Conservation (phyloP, 2,797 vertebrate genomes). For the Myripristis murdjan region DNA sequence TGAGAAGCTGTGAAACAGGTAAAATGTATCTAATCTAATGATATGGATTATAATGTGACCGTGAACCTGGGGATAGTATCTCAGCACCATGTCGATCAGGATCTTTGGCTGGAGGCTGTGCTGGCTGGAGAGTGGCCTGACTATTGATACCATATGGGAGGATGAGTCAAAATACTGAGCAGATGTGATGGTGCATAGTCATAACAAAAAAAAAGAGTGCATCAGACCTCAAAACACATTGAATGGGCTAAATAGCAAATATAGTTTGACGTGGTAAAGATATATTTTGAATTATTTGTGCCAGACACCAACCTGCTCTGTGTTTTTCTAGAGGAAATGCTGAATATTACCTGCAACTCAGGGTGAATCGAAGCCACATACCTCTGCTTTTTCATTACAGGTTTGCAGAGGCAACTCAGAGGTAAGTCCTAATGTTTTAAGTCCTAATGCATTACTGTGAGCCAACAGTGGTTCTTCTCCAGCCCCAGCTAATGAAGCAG, state of each 20-base stretch:
- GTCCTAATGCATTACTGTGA: no score
- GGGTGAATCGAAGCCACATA: background rate
- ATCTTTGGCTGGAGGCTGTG: slow-evolving; percentile 51
- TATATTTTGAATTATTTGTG: slow-evolving; percentile 4
- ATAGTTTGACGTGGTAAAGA: background rate
- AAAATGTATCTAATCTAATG: slow-evolving; percentile 57
- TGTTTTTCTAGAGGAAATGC: background rate
- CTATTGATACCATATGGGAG: slow-evolving; percentile 79
- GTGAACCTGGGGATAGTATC: slow-evolving; percentile 51
- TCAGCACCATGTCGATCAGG: slow-evolving; percentile 47
- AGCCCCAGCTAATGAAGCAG: background rate
- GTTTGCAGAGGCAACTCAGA: slow-evolving; percentile 9
- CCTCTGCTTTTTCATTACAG: no score
- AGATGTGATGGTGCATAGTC: slow-evolving; percentile 69
- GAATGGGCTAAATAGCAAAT: slow-evolving; percentile 16
- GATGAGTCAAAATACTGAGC: slow-evolving; percentile 73
- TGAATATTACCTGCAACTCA: background rate
- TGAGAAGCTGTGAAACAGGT: slow-evolving; percentile 53
- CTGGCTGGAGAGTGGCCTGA: slow-evolving; percentile 52
- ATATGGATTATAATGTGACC: slow-evolving; percentile 59
- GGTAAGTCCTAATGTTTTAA: background rate
- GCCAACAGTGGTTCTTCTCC: no score
- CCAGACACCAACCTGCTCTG: background rate
- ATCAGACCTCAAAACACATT: slow-evolving; percentile 24
- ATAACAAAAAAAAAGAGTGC: slow-evolving; percentile 43